phyloP scores from a whole-genome alignment of 2,888 invertebrate species.

The Conops quadrifasciatus region DNA sequence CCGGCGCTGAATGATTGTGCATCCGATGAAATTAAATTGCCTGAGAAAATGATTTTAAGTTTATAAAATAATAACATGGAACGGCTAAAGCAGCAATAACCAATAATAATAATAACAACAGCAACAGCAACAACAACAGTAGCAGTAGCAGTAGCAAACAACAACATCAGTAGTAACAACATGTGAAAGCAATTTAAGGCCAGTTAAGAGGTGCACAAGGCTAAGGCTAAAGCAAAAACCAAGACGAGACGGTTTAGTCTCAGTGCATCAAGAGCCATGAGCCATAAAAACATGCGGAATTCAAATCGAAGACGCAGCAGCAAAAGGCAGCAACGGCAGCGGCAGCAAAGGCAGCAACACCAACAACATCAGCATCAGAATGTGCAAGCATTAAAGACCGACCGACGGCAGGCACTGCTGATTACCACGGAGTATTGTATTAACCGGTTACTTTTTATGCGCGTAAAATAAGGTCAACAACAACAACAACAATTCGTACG shows the following conservation, averaged over 20 bases:
- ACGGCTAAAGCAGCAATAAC: conserved; percentile 22
- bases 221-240: neutral
- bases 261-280: neutral
- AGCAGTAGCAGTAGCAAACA: neutral
- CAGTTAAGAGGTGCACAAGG: neutral
- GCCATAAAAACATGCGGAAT: neutral
- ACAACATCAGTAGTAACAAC: neutral
- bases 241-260: neutral
- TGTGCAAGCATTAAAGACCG: too few species aligned
- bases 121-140: neutral
- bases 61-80: conserved; percentile 45
- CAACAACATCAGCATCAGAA: neutral
- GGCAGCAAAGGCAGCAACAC: neutral
- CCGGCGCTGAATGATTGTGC: conserved; percentile 57
- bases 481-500: neutral
- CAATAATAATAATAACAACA: neutral
- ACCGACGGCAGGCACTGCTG: neutral
- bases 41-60: conserved; percentile 49
- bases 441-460: neutral
- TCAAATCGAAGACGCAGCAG: neutral
- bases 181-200: neutral
- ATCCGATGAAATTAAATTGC: conserved; percentile 40
- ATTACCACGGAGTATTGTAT: neutral
- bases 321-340: neutral
- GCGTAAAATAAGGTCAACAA: conserved; percentile 1